Evolutionary conservation across 2,797 vertebrate species (phyloP).

Genomic region (Xenopus petersii): DNA sequence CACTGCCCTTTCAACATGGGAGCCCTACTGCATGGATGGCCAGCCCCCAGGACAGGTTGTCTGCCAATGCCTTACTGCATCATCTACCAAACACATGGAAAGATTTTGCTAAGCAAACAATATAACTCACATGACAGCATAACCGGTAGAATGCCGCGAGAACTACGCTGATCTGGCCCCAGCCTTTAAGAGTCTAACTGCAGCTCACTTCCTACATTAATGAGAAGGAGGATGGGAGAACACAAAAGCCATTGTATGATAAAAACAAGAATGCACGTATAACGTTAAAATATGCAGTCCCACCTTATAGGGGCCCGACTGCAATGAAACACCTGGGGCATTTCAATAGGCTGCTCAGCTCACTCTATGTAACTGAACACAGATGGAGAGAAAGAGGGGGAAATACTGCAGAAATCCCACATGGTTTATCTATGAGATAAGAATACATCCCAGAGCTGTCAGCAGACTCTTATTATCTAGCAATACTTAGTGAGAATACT

Average conservation of each 20-base stretch:
- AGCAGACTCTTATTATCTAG: background rate
- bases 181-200: too few relatives aligned
- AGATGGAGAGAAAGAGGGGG: conserved; percentile 2
- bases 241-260: too few relatives aligned
- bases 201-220: too few relatives aligned
- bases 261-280: too few relatives aligned
- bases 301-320: too few relatives aligned
- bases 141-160: too few relatives aligned
- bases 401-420: conserved; percentile 24
- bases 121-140: too few relatives aligned
- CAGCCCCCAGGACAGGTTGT: background rate
- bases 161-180: too few relatives aligned
- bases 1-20: background rate
- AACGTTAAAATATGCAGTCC: too few relatives aligned
- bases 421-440: conserved; percentile 35
- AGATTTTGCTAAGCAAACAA: background rate
- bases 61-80: background rate
- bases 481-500: background rate
- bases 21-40: too few relatives aligned
- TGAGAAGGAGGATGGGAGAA: too few relatives aligned
- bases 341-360: background rate
- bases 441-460: conserved; percentile 37
- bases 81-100: background rate
- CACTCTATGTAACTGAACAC: conserved; percentile 23
- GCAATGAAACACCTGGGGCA: too few relatives aligned